Evolutionary conservation across 92 coral and sea anemone genomes (phyloP), one percentile per base, ranked within the genome.

Genomic region (Metridium senile): DNA sequence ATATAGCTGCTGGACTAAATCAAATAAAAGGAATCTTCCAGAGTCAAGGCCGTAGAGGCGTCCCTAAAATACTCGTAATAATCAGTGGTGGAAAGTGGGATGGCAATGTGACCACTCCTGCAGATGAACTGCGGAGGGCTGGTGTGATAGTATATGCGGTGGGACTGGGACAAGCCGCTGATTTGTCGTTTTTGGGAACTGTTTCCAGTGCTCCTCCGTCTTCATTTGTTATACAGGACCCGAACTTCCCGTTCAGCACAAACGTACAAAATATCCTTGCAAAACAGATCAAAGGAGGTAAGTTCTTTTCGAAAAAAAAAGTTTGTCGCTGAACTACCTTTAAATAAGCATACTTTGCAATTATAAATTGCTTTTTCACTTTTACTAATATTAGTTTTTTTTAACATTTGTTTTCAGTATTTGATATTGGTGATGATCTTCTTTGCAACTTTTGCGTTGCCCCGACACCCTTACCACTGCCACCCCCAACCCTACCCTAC

Each of bases 41-140:
- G 26, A 70, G 66, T 30, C 77, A 79, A 58, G 89, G 96, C 10
- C 76, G 92, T 17, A 72, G 32, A 49, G 82, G 94, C 23, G 88
- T 88, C 0, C 86, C 83, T 21, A 87, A 89, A 39, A 45, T 90
- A 23, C 74, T 93, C 11, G 89, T 90, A 0, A 71, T 75, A 30
- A 74, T 93, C 28, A 76, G 88, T 65, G 91, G 89, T 35, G 98
- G 97, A 45, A 89, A 85, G 73, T 85, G 92, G 13, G 87, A 74
- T 53, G 97, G 91, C 64, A 87, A 93, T 68, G 83, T 88, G 68
- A 75, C 85, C 22, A 71, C 47, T 19, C 75, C 93, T 21, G 85
- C 97, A 3, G 66, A 49, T 1, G 85, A 76, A 39, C 61, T 93
- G 30, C 87, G 74, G 26, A 80, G 81, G 25, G 71, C 74, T 26